Conservation (phyloP, 2,797 vertebrate species). For the Cynopterus sphinx region DNA sequence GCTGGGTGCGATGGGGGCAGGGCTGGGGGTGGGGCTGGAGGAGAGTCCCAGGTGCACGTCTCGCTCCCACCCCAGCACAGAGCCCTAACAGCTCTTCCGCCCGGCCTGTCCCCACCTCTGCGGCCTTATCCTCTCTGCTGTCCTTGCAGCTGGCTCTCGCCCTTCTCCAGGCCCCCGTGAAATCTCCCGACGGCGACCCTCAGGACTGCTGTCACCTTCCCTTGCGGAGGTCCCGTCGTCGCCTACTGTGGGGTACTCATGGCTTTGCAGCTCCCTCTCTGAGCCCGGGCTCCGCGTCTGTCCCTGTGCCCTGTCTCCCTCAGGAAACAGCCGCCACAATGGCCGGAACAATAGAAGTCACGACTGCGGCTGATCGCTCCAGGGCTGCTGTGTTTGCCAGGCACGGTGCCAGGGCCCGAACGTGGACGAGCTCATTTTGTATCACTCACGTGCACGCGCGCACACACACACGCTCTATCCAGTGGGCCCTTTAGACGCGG, state of each 20-base stretch:
- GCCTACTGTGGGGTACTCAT: rapidly evolving
- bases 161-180: not conserved
- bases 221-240: not conserved
- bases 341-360: not conserved
- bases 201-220: rapidly evolving
- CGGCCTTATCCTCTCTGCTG: not conserved
- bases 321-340: not conserved
- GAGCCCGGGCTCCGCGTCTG: no score
- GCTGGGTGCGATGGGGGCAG: not conserved
- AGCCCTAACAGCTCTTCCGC: not conserved
- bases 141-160: not conserved
- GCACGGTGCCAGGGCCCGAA: not conserved
- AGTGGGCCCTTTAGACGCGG: not conserved
- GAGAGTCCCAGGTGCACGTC: not conserved
- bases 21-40: not conserved
- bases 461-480: not conserved
- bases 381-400: not conserved
- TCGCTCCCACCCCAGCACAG: not conserved
- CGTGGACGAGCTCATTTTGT: not conserved
- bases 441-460: rapidly evolving
- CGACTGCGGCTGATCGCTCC: rapidly evolving
- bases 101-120: not conserved
- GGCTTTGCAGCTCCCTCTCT: not conserved
- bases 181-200: rapidly evolving
- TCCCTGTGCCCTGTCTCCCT: not conserved